Evolutionary conservation across 2,113 vertebrate species (phyloP).

Genomic region (Girardinichthys multiradiatus): DNA sequence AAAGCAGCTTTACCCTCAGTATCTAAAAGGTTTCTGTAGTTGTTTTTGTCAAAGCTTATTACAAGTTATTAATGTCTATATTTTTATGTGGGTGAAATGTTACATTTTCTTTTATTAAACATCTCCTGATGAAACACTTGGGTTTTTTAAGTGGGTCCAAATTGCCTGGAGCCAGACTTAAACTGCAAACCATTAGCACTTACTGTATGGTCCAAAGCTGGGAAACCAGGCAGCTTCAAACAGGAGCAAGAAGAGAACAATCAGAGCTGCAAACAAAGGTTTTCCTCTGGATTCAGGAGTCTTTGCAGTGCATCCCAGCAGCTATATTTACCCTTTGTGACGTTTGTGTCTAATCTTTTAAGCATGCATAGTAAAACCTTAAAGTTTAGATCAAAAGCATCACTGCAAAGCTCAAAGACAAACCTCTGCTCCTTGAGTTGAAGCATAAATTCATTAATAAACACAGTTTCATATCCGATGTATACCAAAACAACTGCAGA

Average conservation of each 20-base stretch:
- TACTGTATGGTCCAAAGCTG: background rate
- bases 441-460: conserved; percentile 17
- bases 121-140: conserved; percentile 33
- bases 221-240: conserved; percentile 42
- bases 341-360: background rate
- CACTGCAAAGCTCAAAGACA: background rate
- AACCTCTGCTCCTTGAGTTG: conserved; percentile 4
- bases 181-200: conserved; percentile 65
- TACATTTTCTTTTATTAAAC: conserved; percentile 7
- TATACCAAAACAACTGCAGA: conserved; percentile 10
- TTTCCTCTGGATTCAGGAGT: background rate
- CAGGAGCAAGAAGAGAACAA: conserved; percentile 14
- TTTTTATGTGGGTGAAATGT: conserved; percentile 33
- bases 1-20: background rate
- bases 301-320: background rate
- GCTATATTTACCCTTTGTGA: conserved; percentile 43
- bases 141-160: conserved; percentile 63
- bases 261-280: conserved; percentile 23
- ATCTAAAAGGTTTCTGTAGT: background rate
- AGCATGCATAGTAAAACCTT: conserved; percentile 10
- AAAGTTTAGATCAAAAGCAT: conserved; percentile 2
- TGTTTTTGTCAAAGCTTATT: conserved; percentile 11
- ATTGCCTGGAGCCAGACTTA: conserved; percentile 37
- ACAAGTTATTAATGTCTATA: conserved; percentile 28
- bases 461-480: conserved; percentile 19